These are phyloP conservation scores for Herpetotheres cachinnans DNA, from an alignment of 2,113 vertebrate genomes.

Conservation along the genomic window DNA sequence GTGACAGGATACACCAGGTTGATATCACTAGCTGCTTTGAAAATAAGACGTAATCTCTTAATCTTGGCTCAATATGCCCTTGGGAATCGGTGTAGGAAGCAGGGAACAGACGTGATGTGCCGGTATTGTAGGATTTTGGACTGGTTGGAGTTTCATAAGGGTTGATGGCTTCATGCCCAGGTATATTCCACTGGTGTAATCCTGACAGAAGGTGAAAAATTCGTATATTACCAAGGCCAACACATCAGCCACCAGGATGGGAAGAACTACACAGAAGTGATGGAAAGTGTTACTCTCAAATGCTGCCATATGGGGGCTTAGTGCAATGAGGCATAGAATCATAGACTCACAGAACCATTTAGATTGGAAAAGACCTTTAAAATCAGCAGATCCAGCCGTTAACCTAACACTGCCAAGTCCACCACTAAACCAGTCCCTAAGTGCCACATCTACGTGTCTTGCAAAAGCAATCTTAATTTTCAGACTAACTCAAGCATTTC, in stretches of 20 bases:
- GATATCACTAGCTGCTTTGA: not conserved
- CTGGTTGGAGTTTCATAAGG: not conserved
- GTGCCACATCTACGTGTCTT: no score
- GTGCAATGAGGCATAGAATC: not conserved
- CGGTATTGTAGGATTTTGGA: not conserved
- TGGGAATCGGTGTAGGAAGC: not conserved
- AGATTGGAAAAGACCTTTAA: no score
- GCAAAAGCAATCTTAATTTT: not conserved
- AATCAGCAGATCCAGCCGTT: no score
- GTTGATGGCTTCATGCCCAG: not conserved
- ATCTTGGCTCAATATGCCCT: not conserved
- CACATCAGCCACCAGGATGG: not conserved
- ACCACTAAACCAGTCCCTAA: no score
- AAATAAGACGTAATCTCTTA: not conserved
- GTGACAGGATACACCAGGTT: not conserved
- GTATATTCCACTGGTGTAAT: not conserved
- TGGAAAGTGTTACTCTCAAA: not conserved
- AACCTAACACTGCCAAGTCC: no score
- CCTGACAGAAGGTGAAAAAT: not conserved
- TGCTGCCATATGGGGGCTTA: not conserved
- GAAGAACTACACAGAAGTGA: not conserved
- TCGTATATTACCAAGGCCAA: not conserved
- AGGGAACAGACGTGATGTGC: not conserved
- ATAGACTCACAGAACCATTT: no score
- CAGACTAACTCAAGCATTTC: not conserved